Percentiles rank a stretch among this genome's conserved stretches.
phyloP scores from a whole-genome alignment of 2,113 vertebrate genomes.

The Theristicus caerulescens region DNA sequence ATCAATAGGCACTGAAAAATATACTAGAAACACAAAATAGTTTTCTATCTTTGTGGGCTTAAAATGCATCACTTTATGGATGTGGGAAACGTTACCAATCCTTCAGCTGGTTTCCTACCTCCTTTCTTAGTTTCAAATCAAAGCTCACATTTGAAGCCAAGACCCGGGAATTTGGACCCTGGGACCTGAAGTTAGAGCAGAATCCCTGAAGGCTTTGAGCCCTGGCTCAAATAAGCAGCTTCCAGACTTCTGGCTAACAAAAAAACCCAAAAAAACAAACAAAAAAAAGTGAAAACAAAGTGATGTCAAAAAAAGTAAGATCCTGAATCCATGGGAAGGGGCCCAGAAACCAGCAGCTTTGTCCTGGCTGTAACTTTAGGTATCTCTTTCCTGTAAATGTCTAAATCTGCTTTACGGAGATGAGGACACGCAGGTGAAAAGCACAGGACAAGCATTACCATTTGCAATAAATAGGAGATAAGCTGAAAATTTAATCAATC shows the following conservation, averaged over 20 bases:
- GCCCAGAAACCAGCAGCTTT: not conserved
- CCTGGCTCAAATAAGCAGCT: not conserved
- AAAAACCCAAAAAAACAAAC: not conserved
- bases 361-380: not conserved
- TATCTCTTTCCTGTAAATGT: not conserved
- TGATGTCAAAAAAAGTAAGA: not conserved
- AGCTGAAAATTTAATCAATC: not conserved
- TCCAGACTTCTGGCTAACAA: not conserved
- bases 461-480: not conserved
- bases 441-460: not conserved
- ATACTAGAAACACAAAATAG: not conserved
- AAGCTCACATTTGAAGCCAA: not conserved
- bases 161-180: not conserved
- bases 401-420: not conserved
- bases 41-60: not conserved
- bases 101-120: not conserved
- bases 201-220: not conserved
- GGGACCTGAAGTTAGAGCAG: not conserved
- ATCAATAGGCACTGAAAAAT: not conserved
- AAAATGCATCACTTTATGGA: not conserved
- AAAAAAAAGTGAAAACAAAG: not conserved
- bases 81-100: not conserved
- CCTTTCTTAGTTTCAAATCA: not conserved
- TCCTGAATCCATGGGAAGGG: not conserved
- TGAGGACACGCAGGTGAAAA: not conserved